Conservation (phyloP, 2,797 vertebrate species). For the Orestias chungarensis region DNA sequence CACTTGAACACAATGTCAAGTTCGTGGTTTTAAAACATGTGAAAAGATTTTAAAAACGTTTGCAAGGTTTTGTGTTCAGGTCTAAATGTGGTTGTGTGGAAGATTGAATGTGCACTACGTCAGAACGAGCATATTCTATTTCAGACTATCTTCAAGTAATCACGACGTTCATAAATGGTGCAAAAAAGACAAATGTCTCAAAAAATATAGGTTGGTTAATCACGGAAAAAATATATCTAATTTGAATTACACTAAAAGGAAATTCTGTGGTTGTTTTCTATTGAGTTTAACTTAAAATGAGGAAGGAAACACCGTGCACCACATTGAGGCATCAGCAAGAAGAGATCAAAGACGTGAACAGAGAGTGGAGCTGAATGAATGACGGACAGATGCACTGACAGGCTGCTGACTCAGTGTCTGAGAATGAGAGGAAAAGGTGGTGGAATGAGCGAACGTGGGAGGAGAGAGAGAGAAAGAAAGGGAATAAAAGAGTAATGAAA, state of each 20-base stretch:
- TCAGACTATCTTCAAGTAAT: neutral
- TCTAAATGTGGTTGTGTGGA: neutral
- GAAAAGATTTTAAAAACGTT: neutral
- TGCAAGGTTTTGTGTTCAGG: neutral
- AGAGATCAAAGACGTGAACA: slow-evolving; percentile 24
- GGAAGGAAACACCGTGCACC: neutral
- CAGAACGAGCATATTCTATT: neutral
- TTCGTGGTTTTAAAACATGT: neutral
- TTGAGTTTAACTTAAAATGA: neutral
- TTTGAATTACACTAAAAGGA: neutral
- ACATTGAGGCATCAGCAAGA: neutral
- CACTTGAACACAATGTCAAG: neutral
- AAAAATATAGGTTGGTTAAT: too few species aligned
- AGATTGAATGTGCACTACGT: neutral
- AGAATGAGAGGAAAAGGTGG: slow-evolving; percentile 59
- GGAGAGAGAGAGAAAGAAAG: slow-evolving; percentile 7
- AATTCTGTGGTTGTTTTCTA: neutral
- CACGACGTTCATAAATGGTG: too few species aligned
- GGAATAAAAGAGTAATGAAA: slow-evolving; percentile 53
- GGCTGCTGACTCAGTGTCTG: slow-evolving; percentile 70
- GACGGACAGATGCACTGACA: slow-evolving; percentile 54
- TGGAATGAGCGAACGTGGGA: slow-evolving; percentile 29
- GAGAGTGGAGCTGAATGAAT: slow-evolving; percentile 15
- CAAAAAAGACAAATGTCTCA: too few species aligned
- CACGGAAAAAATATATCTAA: too few species aligned